A percentile compares a stretch with the other conserved stretches of the same genome.
These are phyloP conservation scores for Euglossa dilemma DNA, from an alignment of 1,140 invertebrate genomes.

Conservation along the genomic window DNA sequence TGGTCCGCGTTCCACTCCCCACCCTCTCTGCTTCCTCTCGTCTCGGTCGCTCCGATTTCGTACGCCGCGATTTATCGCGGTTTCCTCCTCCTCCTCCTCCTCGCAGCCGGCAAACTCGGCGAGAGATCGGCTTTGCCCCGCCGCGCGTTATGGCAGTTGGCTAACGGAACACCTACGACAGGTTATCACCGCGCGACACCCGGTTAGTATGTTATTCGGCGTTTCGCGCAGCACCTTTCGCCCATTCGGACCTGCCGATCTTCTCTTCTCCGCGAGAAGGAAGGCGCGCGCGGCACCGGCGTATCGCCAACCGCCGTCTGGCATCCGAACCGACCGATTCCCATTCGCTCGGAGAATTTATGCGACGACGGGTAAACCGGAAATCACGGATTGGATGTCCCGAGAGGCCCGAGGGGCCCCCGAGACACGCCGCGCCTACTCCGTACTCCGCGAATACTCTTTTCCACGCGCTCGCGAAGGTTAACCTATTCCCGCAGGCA, in stretches of 20 bases:
- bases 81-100: too few relatives aligned
- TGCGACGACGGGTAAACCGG: slow-evolving; percentile 75
- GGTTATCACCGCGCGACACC: slow-evolving; percentile 56
- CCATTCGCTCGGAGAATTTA: slow-evolving; percentile 75
- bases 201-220: slow-evolving; percentile 72
- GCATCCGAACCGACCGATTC: slow-evolving; percentile 72
- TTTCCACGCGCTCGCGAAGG: slow-evolving; percentile 49
- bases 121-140: background rate
- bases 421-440: slow-evolving; percentile 29
- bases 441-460: slow-evolving; percentile 34
- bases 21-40: background rate
- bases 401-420: slow-evolving; percentile 35
- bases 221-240: slow-evolving; percentile 67
- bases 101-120: too few relatives aligned
- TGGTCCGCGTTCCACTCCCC: too few relatives aligned
- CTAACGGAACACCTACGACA: slow-evolving; percentile 57
- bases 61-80: too few relatives aligned
- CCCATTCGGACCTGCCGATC: slow-evolving; percentile 59
- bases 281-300: slow-evolving; percentile 33
- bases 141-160: background rate
- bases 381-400: slow-evolving; percentile 74
- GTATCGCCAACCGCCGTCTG: slow-evolving; percentile 64
- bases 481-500: slow-evolving; percentile 56
- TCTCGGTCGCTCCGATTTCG: too few relatives aligned
- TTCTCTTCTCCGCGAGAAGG: slow-evolving; percentile 21